Percentiles rank a stretch among this genome's conserved stretches.
Conservation (phyloP, 2,888 invertebrate genomes). For the Dione juno region DNA sequence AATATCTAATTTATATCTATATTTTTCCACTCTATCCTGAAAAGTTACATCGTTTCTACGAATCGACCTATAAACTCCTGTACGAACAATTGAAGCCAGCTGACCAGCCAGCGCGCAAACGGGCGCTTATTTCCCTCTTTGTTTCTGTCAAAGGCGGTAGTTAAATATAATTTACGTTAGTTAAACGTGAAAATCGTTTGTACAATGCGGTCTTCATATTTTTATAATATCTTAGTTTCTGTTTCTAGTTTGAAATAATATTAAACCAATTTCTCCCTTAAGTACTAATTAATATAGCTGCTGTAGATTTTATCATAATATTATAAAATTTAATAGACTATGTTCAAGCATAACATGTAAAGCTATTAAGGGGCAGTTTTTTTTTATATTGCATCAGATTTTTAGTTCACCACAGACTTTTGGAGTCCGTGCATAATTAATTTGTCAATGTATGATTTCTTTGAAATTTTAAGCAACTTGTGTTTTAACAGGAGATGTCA, state of each 20-base stretch:
- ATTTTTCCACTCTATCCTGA: not conserved
- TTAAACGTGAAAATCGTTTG: conserved; percentile 19
- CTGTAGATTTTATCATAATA: not conserved
- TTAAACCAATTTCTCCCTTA: not conserved
- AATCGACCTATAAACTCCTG: not conserved
- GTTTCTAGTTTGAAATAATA: not conserved
- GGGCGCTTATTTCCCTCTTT: conserved; percentile 25
- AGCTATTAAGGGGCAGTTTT: too few relatives aligned
- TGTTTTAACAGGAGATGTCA: too few relatives aligned
- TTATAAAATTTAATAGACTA: too few relatives aligned
- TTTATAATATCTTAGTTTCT: conserved; percentile 2
- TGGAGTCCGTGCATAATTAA: too few relatives aligned
- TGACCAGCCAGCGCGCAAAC: conserved; percentile 27
- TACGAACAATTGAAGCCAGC: conserved; percentile 13
- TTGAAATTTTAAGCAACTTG: too few relatives aligned
- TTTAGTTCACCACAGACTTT: too few relatives aligned
- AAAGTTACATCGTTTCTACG: conserved; percentile 5
- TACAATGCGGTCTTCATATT: not conserved
- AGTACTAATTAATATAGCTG: not conserved
- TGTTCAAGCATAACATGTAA: too few relatives aligned
- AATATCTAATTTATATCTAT: too few relatives aligned
- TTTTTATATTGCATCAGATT: too few relatives aligned
- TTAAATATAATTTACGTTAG: conserved; percentile 17
- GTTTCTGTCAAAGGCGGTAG: conserved; percentile 25
- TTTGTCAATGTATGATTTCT: too few relatives aligned